A percentile compares a stretch with the other conserved stretches of the same genome.
phyloP scores from a whole-genome alignment of 2,113 vertebrate species.

The Conger conger region DNA sequence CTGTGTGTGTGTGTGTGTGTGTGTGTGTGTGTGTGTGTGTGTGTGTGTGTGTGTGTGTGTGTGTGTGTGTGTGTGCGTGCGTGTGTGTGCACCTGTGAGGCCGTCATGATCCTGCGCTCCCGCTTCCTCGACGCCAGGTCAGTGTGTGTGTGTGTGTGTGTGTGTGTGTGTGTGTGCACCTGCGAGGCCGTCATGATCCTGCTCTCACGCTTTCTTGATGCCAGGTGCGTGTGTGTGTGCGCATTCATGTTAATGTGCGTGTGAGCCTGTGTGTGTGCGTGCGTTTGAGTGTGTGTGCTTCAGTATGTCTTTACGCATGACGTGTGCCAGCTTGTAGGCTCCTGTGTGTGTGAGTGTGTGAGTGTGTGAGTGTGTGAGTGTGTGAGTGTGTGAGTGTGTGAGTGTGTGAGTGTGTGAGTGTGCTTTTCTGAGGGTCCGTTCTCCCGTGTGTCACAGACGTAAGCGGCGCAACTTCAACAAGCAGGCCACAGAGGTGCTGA shows the following conservation, averaged over 20 bases:
- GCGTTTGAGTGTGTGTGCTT: neutral
- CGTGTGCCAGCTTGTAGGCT: no score
- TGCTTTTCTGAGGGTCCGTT: neutral
- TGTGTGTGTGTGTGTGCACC: neutral
- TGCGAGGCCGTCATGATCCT: constrained; percentile 75
- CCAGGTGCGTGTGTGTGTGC: constrained; percentile 65
- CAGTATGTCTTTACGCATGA: neutral
- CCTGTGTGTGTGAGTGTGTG: no score
- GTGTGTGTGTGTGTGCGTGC: neutral
- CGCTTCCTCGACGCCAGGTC: constrained; percentile 81
- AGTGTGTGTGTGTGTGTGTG: constrained; percentile 37
- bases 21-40: neutral
- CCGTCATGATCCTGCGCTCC: constrained; percentile 81
- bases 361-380: no score
- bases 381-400: neutral
- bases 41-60: neutral
- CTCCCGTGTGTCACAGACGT: constrained; percentile 58
- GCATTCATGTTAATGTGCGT: no score
- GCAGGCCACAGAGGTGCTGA: constrained; percentile 86
- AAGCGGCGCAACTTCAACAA: constrained; percentile 89
- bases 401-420: neutral
- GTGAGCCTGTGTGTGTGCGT: neutral
- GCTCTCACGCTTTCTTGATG: constrained; percentile 77
- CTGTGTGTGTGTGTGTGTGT: constrained; percentile 36
- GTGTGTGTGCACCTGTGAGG: neutral